Base-by-base conservation (phyloP, 2,797 vertebrate genomes). In the Zalophus californianus region DNA sequence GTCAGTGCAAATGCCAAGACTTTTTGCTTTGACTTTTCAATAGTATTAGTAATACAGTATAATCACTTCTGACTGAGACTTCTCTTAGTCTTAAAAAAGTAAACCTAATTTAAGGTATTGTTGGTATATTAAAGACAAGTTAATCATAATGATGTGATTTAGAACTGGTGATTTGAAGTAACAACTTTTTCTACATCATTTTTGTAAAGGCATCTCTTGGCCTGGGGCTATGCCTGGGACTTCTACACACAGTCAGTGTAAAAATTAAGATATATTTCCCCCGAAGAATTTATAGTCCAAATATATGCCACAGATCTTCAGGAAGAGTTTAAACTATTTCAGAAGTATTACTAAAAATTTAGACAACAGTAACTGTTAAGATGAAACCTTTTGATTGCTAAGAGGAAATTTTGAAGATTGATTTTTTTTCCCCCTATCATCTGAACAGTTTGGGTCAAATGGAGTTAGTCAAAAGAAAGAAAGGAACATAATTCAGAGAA, bases 321-420 rank as follows among this genome's bases (percentile, higher is more conserved):
- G n/a, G 15, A 97, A 91, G 18, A 84, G 7, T 84, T 97, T 91
- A 92, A 93, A 84, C n/a, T 6, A 85, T 86, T 95, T 95, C 58
- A 50, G 15, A 96, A 96, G 79, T 70, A 73, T 73, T 92, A 79
- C 38, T 93, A 86, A 91, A 96, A 94, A 95, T 94, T 73, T 73
- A 83, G 27, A 83, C 12, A 62, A 88, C 80, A 5, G 25, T 18
- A 41, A 90, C 35, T 91, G 41, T 82, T 93, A 96, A 96, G n/a
- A 83, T 80, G 25, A 66, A 95, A 90, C 16, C 35, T 70, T 75
- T 96, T 72, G 25, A 75, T 64, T 62, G 68, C 86, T 86, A 80
- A 86, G 27, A 88, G 60, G 44, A 90, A 95, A 90, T 35, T 90
- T 68, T 96, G 48, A 91, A 93, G 60, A 92, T 35, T 95, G 82